Percentiles rank a stretch among this genome's conserved stretches.
phyloP scores from a whole-genome alignment of 2,888 invertebrate species.

The Drosophila ustulata region DNA sequence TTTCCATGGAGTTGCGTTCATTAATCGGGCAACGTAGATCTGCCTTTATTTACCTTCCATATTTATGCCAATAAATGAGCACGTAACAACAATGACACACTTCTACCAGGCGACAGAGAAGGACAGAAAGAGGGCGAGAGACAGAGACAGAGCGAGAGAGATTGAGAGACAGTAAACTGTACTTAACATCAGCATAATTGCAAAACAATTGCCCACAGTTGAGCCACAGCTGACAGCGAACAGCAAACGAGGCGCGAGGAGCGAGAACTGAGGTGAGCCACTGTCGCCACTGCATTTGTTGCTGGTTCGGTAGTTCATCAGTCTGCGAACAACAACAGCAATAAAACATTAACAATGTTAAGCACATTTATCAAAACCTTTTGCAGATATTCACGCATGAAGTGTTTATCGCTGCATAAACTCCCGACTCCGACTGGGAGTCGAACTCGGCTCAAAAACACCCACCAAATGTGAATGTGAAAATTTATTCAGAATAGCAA shows the following conservation, averaged over 20 bases:
- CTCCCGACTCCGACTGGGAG: slow-evolving; percentile 35
- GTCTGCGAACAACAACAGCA: slow-evolving; percentile 38
- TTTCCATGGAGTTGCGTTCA: slow-evolving; percentile 55
- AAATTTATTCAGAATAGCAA: slow-evolving; percentile 62
- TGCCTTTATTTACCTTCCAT: slow-evolving; percentile 64
- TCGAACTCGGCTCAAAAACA: slow-evolving; percentile 49
- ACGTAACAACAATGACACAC: slow-evolving; percentile 73
- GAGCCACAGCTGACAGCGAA: slow-evolving; percentile 11
- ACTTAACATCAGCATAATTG: slow-evolving; percentile 64
- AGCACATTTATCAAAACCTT: slow-evolving; percentile 70
- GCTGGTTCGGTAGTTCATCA: slow-evolving; percentile 65
- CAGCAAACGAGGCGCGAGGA: background rate
- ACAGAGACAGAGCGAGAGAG: slow-evolving; percentile 6
- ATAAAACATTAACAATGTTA: slow-evolving; percentile 48
- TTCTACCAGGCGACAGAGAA: slow-evolving; percentile 19
- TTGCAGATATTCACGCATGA: slow-evolving; percentile 81
- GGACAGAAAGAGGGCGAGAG: slow-evolving; percentile 5
- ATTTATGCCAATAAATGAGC: slow-evolving; percentile 74
- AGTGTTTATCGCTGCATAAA: slow-evolving; percentile 77
- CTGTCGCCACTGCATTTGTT: slow-evolving; percentile 28
- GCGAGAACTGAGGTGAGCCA: slow-evolving; percentile 12
- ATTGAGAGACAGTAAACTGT: slow-evolving; percentile 33
- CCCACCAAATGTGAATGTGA: slow-evolving; percentile 67
- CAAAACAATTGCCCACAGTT: slow-evolving; percentile 65
- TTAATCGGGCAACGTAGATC: slow-evolving; percentile 72